Conservation (phyloP, 2,113 vertebrate species). For the Embiotoca jacksoni region DNA sequence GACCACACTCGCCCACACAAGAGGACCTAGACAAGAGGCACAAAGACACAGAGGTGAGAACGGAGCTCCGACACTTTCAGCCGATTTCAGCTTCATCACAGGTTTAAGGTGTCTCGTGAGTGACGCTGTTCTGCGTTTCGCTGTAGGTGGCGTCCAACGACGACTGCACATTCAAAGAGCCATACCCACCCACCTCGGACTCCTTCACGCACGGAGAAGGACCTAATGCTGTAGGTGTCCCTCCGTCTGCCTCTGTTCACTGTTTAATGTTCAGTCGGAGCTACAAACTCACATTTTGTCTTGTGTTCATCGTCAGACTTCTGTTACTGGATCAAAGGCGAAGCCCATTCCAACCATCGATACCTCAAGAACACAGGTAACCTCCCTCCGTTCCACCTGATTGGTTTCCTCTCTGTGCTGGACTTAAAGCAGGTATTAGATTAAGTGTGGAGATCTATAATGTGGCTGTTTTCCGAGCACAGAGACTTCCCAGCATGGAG, state of each 20-base stretch:
- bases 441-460: not conserved
- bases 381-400: not conserved
- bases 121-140: not conserved
- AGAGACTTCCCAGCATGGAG: slow-evolving; percentile 97
- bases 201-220: slow-evolving; percentile 74
- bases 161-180: slow-evolving; percentile 85
- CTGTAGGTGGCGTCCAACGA: slow-evolving; percentile 68
- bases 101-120: no score
- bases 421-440: not conserved
- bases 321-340: slow-evolving; percentile 80
- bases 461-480: slow-evolving; percentile 31
- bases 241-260: not conserved
- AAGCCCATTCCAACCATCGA: slow-evolving; percentile 90
- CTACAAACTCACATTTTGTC: not conserved
- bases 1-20: slow-evolving; percentile 81
- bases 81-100: no score
- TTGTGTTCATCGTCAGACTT: slow-evolving; percentile 74
- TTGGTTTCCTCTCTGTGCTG: not conserved
- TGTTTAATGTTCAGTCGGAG: not conserved
- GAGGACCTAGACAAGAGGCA: slow-evolving; percentile 86
- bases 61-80: no score
- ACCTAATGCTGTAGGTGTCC: slow-evolving; percentile 61
- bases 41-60: slow-evolving; percentile 78
- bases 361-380: slow-evolving; percentile 93
- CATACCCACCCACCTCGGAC: slow-evolving; percentile 79